A percentile compares a stretch with the other conserved stretches of the same genome.
Evolutionary conservation across 1,140 invertebrate species (phyloP).

Genomic region (Aphaenogaster ashmeadi): DNA sequence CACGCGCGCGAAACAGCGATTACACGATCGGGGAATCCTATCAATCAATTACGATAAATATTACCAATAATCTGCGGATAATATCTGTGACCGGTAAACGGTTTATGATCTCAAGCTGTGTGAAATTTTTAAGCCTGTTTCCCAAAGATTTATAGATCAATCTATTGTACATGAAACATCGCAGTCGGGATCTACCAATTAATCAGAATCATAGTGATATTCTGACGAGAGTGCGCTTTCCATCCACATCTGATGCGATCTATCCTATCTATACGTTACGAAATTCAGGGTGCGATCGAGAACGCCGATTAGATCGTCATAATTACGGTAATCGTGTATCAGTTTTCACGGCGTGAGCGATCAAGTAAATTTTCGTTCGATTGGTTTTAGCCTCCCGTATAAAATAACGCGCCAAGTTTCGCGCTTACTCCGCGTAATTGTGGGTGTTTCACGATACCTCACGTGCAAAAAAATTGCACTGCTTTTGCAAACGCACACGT

Average conservation of each 20-base stretch:
- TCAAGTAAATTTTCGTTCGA: not conserved
- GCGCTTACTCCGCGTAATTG: constrained; percentile 26
- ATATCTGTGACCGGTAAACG: constrained; percentile 12
- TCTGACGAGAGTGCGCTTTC: constrained; percentile 12
- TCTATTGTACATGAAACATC: constrained; percentile 22
- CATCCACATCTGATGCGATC: constrained; percentile 11
- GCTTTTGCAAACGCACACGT: constrained; percentile 18
- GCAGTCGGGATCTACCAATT: constrained; percentile 23
- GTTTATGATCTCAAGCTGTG: constrained; percentile 22
- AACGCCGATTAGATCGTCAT: constrained; percentile 29
- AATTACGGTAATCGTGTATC: constrained; percentile 47
- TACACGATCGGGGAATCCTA: constrained; percentile 17
- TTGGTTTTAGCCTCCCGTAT: not conserved
- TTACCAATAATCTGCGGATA: not conserved
- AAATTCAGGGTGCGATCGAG: constrained; percentile 44
- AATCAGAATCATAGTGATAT: constrained; percentile 27
- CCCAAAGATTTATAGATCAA: constrained; percentile 37
- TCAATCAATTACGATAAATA: constrained; percentile 43
- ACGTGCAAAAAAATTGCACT: not conserved
- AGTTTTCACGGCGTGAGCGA: not conserved
- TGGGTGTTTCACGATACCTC: not conserved
- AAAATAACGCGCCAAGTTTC: constrained; percentile 23
- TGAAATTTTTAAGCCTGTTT: constrained; percentile 28
- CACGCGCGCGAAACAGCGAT: not conserved
- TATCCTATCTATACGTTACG: not conserved